Evolutionary conservation across 2,113 vertebrate genomes (phyloP), one percentile per base, ranked within the genome.

Genomic region (Paralichthys olivaceus): DNA sequence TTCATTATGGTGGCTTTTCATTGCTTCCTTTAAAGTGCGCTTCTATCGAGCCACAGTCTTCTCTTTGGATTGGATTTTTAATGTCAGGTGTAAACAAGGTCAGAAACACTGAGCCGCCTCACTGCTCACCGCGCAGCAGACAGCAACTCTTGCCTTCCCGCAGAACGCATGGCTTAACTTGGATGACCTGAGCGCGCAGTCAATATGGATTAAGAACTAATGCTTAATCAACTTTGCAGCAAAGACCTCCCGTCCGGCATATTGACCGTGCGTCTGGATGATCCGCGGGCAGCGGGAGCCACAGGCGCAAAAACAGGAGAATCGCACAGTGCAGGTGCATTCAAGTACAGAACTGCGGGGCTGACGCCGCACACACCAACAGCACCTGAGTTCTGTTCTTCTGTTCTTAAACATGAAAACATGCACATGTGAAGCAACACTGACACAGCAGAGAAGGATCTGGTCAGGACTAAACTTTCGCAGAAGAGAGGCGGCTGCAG

Each of bases 191-290:
- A 70, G 28, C 85, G 60, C 69, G 37, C 64, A 83, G 78, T 86
- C 86, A 66, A 9, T 82, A 67, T 62, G 89, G 91, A 89, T 92
- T 92, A 92, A 55, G 58, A 77, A 79, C 81, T 83, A 89, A 76
- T 73, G 66, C 87, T 88, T 86, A 80, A 91, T 91, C 88, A 90
- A 90, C 75, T 90, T 90, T 81, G 76, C 60, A 51, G 70, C 59
- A 65, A 76, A 81, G 71, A 83, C 73, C 76, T 75, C 56, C 66
- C 7, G 69, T 51, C 26, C 40, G 67, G 32, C 28, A 74, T 80
- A 57, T 72, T 57, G 69, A 66, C 23, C 72, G 14, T 67, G 77
- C 75, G 63, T 79, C 72, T 66, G 23, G 67, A 76, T 67, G 75
- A 69, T 76, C 47, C 64, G 60, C 72, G 43, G 49, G 20, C 72